These are phyloP conservation scores for Pandemis cinnamomeana DNA, from an alignment of 2,888 invertebrate genomes.

Conservation along the genomic window DNA sequence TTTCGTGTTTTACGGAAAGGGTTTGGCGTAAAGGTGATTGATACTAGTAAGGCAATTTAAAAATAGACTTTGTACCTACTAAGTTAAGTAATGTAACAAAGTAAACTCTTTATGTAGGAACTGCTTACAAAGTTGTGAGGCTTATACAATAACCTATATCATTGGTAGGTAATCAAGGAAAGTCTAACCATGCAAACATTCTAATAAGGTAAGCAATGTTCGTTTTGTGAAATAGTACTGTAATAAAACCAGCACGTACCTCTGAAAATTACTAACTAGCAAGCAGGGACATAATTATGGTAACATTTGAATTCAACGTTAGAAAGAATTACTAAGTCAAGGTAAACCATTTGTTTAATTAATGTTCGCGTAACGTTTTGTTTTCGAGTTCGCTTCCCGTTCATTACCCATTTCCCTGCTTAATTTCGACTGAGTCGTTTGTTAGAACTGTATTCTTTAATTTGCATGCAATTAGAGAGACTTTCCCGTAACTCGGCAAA, in stretches of 20 bases:
- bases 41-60: background rate
- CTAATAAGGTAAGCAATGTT: background rate
- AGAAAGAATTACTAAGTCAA: constrained; percentile 25
- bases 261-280: background rate
- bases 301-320: constrained; percentile 14
- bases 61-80: background rate
- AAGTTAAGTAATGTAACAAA: too few relatives aligned
- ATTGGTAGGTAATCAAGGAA: too few relatives aligned
- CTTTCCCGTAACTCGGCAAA: constrained; percentile 49
- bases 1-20: constrained; percentile 8
- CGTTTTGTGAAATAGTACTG: background rate
- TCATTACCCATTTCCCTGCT: constrained; percentile 48
- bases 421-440: constrained; percentile 50
- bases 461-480: constrained; percentile 63
- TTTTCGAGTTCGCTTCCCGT: constrained; percentile 45
- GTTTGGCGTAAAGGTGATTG: constrained; percentile 6
- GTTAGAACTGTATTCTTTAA: constrained; percentile 53
- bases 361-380: constrained; percentile 43
- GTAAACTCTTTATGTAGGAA: too few relatives aligned
- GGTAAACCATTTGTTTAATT: constrained; percentile 31
- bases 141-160: background rate
- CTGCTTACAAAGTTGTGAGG: background rate
- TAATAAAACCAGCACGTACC: background rate
- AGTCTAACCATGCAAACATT: background rate
- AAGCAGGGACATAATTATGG: background rate